Evolutionary conservation across 2,888 invertebrate species (phyloP).

Genomic region (Agrochola lychnidis): DNA sequence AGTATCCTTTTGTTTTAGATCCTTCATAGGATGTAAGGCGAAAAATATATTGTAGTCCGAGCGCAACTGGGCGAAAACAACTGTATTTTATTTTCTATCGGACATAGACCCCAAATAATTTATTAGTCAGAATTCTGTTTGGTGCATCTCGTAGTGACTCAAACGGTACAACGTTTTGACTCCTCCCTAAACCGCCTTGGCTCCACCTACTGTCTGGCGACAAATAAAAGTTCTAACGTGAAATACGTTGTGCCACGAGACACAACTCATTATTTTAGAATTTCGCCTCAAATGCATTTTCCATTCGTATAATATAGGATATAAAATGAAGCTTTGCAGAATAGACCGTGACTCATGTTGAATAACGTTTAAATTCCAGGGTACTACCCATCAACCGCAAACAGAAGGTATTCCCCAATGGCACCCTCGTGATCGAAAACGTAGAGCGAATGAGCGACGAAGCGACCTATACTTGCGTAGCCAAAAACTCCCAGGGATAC

Average conservation of each 20-base stretch:
- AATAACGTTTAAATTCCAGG: constrained; percentile 80
- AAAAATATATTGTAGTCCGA: neutral
- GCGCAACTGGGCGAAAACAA: neutral
- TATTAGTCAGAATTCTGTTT: constrained; percentile 9
- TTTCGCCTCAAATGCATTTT: neutral
- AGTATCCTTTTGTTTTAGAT: no score
- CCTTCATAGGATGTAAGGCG: neutral
- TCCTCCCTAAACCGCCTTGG: neutral
- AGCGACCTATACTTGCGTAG: constrained; percentile 98
- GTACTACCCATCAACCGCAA: constrained; percentile 98
- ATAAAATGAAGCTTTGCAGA: constrained; percentile 8
- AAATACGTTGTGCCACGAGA: neutral
- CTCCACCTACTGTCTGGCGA: neutral
- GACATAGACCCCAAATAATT: neutral
- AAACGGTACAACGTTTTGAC: neutral
- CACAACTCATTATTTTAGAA: neutral
- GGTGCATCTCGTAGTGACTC: constrained; percentile 7
- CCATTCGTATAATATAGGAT: neutral
- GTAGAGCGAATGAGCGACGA: constrained; percentile 98
- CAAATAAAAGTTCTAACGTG: neutral
- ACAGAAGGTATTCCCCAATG: constrained; percentile 98
- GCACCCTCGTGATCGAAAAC: constrained; percentile 97
- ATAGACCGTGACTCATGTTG: neutral
- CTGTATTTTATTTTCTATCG: neutral
- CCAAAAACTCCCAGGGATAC: constrained; percentile 97